A percentile compares a stretch with the other conserved stretches of the same genome.
Evolutionary conservation across 2,888 invertebrate genomes (phyloP).

Genomic region (Notodonta dromedarius): DNA sequence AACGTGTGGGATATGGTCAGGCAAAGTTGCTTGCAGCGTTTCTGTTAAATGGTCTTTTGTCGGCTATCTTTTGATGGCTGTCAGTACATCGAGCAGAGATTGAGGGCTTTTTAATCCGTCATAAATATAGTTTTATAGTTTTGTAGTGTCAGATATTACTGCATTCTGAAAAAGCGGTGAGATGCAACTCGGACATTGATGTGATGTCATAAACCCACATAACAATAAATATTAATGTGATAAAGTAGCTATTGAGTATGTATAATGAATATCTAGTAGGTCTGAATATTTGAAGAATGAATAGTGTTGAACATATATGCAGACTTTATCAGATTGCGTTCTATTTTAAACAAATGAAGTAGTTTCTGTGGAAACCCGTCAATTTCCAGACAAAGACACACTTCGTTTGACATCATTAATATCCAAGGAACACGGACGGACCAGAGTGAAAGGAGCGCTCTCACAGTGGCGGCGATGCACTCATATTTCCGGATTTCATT

Average conservation of each 20-base stretch:
- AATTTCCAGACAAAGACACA: constrained; percentile 56
- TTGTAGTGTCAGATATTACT: constrained; percentile 25
- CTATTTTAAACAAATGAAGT: constrained; percentile 46
- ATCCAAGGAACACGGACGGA: constrained; percentile 52
- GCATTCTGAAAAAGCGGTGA: constrained; percentile 20
- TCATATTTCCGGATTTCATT: constrained; percentile 68
- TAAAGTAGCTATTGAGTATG: background rate
- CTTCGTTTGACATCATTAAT: constrained; percentile 60
- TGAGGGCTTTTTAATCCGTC: constrained; percentile 53
- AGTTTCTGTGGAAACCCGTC: constrained; percentile 51
- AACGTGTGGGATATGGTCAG: too few relatives aligned
- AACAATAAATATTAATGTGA: too few relatives aligned
- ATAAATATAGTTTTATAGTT: constrained; percentile 58
- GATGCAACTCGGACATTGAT: constrained; percentile 6
- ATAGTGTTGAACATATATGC: background rate
- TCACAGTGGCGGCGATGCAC: constrained; percentile 56
- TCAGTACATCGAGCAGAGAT: constrained; percentile 53
- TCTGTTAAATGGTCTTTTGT: too few relatives aligned
- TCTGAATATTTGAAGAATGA: background rate
- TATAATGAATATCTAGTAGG: background rate
- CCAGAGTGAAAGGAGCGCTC: constrained; percentile 48
- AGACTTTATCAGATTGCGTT: constrained; percentile 24
- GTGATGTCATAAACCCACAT: too few relatives aligned
- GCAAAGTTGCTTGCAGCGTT: too few relatives aligned
- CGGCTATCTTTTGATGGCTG: constrained; percentile 63